Percentiles rank a stretch among this genome's conserved stretches.
Conservation (phyloP, 2,888 invertebrate species). For the Trissoscelio sp. region DNA sequence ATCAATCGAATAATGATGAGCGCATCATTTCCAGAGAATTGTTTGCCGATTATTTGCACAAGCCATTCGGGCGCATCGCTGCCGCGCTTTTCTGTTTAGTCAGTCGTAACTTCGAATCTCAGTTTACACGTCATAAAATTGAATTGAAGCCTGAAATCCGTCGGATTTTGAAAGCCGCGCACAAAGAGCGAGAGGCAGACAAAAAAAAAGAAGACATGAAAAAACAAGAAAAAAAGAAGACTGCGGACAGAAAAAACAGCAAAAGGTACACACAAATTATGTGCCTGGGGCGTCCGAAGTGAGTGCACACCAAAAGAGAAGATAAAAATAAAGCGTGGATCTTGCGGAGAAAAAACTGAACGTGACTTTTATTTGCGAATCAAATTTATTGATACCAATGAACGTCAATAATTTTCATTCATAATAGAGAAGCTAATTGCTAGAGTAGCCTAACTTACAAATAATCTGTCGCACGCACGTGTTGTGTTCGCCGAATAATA, state of each 20-base stretch:
- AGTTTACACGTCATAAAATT: constrained; percentile 37
- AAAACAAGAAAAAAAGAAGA: neutral
- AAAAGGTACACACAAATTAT: no score
- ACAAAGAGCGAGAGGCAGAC: neutral
- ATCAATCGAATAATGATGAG: constrained; percentile 31
- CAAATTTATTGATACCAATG: constrained; percentile 68
- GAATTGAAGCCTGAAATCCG: constrained; percentile 14
- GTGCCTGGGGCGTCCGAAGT: no score
- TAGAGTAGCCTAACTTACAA: constrained; percentile 63
- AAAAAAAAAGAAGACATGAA: neutral
- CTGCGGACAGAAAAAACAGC: neutral
- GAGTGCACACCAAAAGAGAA: no score
- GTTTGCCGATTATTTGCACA: constrained; percentile 24
- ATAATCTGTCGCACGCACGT: constrained; percentile 20
- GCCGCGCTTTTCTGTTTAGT: constrained; percentile 20
- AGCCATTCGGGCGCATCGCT: neutral
- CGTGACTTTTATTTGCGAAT: constrained; percentile 50
- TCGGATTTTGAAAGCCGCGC: constrained; percentile 1
- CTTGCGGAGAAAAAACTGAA: neutral
- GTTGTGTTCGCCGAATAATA: constrained; percentile 20
- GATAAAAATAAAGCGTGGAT: neutral
- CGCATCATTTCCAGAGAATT: constrained; percentile 26
- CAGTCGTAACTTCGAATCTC: constrained; percentile 12
- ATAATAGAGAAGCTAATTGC: constrained; percentile 64
- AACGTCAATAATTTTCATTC: constrained; percentile 66